These are phyloP conservation scores for Chloebia gouldiae DNA, from an alignment of 2,113 vertebrate species.

Conservation along the genomic window DNA sequence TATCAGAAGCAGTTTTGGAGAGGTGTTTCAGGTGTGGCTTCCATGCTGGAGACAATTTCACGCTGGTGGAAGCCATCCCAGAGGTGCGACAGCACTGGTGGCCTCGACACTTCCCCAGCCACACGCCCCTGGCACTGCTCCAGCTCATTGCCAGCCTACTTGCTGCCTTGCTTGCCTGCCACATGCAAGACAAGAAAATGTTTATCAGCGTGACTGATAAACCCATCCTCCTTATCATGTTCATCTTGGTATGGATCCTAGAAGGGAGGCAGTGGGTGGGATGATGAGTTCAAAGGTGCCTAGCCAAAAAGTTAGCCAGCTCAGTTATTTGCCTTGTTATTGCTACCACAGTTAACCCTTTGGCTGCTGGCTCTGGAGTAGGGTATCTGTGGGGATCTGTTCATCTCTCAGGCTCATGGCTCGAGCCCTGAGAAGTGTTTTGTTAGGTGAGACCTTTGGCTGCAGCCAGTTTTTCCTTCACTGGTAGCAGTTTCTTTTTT, in stretches of 20 bases:
- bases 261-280: background rate
- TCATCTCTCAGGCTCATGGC: background rate
- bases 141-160: background rate
- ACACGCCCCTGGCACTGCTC: accelerated
- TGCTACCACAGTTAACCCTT: background rate
- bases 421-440: background rate
- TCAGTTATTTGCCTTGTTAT: background rate
- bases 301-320: background rate
- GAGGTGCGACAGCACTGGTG: background rate
- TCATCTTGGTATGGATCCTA: background rate
- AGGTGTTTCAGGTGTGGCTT: background rate
- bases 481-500: background rate
- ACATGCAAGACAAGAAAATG: background rate
- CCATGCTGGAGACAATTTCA: accelerated
- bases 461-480: background rate
- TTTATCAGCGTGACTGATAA: background rate
- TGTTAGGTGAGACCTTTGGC: background rate
- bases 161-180: background rate
- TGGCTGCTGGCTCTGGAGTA: background rate
- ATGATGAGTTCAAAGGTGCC: background rate
- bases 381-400: background rate
- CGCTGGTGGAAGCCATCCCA: background rate
- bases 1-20: background rate
- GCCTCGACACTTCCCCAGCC: accelerated
- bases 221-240: background rate